These are phyloP conservation scores for Pteronura brasiliensis DNA, from an alignment of 2,113 vertebrate genomes.

Conservation along the genomic window DNA sequence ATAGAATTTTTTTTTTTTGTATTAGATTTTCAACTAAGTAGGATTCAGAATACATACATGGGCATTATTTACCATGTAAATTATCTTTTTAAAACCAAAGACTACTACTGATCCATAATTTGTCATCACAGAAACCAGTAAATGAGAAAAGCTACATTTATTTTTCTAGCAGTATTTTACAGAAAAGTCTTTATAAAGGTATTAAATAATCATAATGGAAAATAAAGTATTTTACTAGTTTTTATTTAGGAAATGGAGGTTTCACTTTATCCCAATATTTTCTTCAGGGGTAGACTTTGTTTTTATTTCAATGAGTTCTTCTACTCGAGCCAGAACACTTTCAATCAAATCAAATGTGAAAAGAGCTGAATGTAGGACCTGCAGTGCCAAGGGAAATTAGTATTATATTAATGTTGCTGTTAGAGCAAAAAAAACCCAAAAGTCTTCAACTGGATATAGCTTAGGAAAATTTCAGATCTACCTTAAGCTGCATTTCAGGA, in stretches of 20 bases:
- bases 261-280: conserved; percentile 78
- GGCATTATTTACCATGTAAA: conserved; percentile 5
- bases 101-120: not conserved
- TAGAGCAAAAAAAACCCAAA: conserved; percentile 25
- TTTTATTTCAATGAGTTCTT: conserved; percentile 92
- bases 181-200: not conserved
- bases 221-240: conserved; percentile 37
- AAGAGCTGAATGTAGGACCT: conserved; percentile 94
- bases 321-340: conserved; percentile 92
- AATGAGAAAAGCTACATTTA: conserved; percentile 46
- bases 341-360: conserved; percentile 98
- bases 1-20: conserved; percentile 24
- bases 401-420: conserved; percentile 62
- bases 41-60: not conserved
- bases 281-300: conserved; percentile 81
- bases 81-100: conserved; percentile 31
- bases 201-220: conserved; percentile 45
- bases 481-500: conserved; percentile 91
- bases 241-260: conserved; percentile 54
- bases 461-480: conserved; percentile 65
- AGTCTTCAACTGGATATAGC: not conserved
- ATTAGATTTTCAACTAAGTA: conserved; percentile 33
- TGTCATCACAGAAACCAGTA: not conserved
- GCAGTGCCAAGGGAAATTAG: conserved; percentile 74
- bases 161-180: conserved; percentile 35